These are phyloP conservation scores for Cheilosia urbana DNA, from an alignment of 2,888 invertebrate species.

Conservation along the genomic window DNA sequence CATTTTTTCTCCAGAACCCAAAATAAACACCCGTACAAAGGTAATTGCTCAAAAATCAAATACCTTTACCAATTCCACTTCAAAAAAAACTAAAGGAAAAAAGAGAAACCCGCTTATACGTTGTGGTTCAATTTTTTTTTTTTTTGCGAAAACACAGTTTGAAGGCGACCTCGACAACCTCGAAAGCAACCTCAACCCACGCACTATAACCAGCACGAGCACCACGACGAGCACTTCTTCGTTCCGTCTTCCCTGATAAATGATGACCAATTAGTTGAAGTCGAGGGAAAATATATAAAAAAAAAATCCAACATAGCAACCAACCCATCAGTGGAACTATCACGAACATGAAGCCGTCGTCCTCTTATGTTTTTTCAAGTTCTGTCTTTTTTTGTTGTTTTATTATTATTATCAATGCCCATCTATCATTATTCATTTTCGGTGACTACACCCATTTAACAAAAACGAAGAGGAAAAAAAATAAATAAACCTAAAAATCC, in stretches of 20 bases:
- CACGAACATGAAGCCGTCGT: slow-evolving; percentile 47
- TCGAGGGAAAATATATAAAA: slow-evolving; percentile 24
- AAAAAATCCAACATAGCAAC: slow-evolving; percentile 32
- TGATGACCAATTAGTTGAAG: slow-evolving; percentile 43
- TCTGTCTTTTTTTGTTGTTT: slow-evolving; percentile 14
- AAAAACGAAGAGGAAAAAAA: slow-evolving; percentile 8
- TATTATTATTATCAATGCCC: slow-evolving; percentile 45
- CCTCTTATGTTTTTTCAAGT: not conserved
- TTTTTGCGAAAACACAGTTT: slow-evolving; percentile 1
- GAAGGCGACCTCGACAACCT: slow-evolving; percentile 22
- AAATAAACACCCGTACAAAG: too few species aligned
- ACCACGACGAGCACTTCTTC: not conserved
- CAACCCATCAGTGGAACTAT: slow-evolving; percentile 47
- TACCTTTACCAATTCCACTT: too few species aligned
- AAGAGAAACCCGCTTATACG: too few species aligned
- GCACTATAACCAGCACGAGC: not conserved
- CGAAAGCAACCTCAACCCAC: slow-evolving; percentile 38
- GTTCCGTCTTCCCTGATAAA: slow-evolving; percentile 50
- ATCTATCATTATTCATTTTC: slow-evolving; percentile 67
- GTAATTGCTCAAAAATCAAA: too few species aligned
- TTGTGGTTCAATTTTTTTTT: not conserved
- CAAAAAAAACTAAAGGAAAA: too few species aligned
- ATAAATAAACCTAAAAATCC: not conserved
- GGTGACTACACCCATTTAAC: slow-evolving; percentile 63
- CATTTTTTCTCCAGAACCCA: too few species aligned